Conservation (phyloP, 2,113 vertebrate species). For the Podarcis cretensis region DNA sequence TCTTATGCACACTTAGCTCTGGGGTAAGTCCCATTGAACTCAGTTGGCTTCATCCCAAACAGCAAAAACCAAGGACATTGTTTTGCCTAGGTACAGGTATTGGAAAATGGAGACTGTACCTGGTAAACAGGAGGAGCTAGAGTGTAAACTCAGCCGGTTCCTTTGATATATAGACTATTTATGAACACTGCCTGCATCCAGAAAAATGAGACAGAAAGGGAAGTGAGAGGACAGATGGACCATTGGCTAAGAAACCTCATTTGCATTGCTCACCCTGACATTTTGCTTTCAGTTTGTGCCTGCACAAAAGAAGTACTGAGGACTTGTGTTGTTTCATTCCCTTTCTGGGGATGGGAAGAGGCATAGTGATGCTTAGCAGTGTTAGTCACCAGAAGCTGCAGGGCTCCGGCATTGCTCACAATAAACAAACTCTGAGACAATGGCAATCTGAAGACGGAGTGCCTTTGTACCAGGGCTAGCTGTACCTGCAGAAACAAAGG, state of each 20-base stretch:
- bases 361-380: constrained; percentile 50
- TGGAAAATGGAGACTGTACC: background rate
- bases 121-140: background rate
- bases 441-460: constrained; percentile 41
- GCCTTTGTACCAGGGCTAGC: constrained; percentile 66
- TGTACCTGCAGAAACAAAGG: constrained; percentile 63
- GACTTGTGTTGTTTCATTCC: constrained; percentile 42
- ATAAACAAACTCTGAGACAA: constrained; percentile 67
- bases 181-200: background rate
- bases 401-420: background rate
- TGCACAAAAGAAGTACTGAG: constrained; percentile 32
- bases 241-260: background rate
- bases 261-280: background rate
- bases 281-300: background rate
- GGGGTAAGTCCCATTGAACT: background rate
- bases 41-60: background rate
- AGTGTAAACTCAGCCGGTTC: background rate
- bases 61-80: background rate
- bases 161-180: fast-evolving
- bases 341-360: constrained; percentile 16
- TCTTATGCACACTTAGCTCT: background rate
- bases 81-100: background rate
- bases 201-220: fast-evolving
- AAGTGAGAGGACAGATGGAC: constrained; percentile 4
- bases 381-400: constrained; percentile 50